Base-by-base conservation (phyloP, 2,113 vertebrate species). In the Cisticola juncidis region DNA sequence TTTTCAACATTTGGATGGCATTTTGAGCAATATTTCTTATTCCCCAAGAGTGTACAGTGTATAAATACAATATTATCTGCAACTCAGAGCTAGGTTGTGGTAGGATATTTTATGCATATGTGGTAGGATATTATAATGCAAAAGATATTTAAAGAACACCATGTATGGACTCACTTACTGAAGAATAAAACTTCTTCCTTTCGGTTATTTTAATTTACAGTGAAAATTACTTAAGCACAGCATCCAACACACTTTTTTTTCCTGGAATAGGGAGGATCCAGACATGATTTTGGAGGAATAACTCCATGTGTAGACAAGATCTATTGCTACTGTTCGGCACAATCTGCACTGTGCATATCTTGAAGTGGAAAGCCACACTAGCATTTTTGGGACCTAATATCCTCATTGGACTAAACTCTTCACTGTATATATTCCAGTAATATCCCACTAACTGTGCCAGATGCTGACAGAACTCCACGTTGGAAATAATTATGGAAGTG, bases 1-100 rank as follows among this genome's bases (percentile, higher is more conserved):
- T 95, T 95, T 92, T 88, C 72, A 86, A 90, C 84, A 92, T 95
- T 96, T 84, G 65, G 79, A 79, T 86, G 66, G 72, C 9, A 4
- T 93, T 94, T 90, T 83, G 72, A 81, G 57, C 61, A 78, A 12
- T 77, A 82, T 72, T 94, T 93, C 73, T 94, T 38, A 54, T 91
- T 51, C 72, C 60, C 21, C 14, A 51, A 93, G 93, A 90, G 74
- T 54, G 40, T 68, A n/a, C 40, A 65, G 40, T 93, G 90, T 83
- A 71, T 92, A 94, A 93, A 88, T 66, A 51, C 76, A 64, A 10
- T 81, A 79, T 81, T 96, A 64, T 91, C 40, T 89, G 61, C 53
- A 81, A 57, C 81, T 95, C 69, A 76, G 65, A 84, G n/a, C 25
- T 79, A 48, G 28, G 42, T 38, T 94, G n/a, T 74, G n/a, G 83